These are phyloP conservation scores for Decapterus maruadsi DNA, from an alignment of 2,797 vertebrate species.

Conservation along the genomic window DNA sequence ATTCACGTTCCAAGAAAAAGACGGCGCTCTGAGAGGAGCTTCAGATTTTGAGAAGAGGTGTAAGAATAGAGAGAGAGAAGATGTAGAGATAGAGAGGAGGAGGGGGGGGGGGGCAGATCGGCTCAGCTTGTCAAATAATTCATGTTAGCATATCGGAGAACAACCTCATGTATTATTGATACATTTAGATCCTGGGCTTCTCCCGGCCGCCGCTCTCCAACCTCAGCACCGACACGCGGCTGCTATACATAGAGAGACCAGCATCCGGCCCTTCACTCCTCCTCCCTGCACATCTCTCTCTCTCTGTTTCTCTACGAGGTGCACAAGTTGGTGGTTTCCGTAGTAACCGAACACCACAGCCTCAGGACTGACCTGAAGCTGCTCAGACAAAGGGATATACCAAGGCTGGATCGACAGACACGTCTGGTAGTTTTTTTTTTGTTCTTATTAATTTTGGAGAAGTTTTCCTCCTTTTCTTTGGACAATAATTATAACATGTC, in stretches of 20 bases:
- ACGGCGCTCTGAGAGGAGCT: slow-evolving; percentile 36
- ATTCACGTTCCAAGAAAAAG: slow-evolving; percentile 55
- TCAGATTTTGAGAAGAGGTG: slow-evolving; percentile 40
- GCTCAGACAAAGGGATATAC: too few species aligned
- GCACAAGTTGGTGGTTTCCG: slow-evolving; percentile 58
- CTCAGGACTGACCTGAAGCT: slow-evolving; percentile 46
- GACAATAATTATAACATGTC: too few species aligned
- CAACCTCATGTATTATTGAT: slow-evolving; percentile 73
- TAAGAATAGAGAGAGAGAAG: slow-evolving; percentile 28
- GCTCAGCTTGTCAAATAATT: slow-evolving; percentile 65
- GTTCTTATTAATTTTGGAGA: not conserved
- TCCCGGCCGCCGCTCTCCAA: slow-evolving; percentile 14
- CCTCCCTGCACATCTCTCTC: not conserved
- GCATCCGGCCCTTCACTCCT: slow-evolving; percentile 3
- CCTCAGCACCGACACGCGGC: slow-evolving; percentile 16
- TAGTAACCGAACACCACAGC: slow-evolving; percentile 58
- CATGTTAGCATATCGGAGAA: slow-evolving; percentile 73
- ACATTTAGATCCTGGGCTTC: slow-evolving; percentile 47
- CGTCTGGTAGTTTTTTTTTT: not conserved
- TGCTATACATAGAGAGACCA: slow-evolving; percentile 35
- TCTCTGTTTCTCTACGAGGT: slow-evolving; percentile 16
- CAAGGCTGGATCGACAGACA: too few species aligned
- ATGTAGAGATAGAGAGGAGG: slow-evolving; percentile 2
- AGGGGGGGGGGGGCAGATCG: slow-evolving; percentile 30
- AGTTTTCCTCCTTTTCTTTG: not conserved